Percentiles rank a stretch among this genome's conserved stretches.
Conservation (phyloP, 2,113 vertebrate species). For the Vulpes lagopus region DNA sequence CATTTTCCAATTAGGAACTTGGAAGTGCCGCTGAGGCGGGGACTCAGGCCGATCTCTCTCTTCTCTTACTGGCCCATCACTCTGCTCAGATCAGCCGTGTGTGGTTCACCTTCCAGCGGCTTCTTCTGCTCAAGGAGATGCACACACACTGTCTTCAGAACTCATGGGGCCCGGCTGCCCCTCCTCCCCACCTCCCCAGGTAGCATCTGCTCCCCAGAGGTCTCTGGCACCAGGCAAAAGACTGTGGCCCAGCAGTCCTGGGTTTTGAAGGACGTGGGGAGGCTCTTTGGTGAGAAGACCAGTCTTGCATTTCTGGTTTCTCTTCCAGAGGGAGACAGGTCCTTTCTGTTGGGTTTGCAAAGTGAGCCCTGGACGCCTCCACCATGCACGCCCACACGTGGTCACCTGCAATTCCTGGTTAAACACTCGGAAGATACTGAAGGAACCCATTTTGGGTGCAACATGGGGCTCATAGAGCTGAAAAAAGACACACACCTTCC, state of each 20-base stretch:
- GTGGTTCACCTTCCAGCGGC: not conserved
- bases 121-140: not conserved
- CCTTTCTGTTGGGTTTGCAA: not conserved
- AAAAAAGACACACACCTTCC: not conserved
- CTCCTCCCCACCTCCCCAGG: too few relatives aligned
- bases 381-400: too few relatives aligned
- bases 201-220: not conserved
- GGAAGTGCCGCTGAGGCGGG: not conserved
- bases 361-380: not conserved
- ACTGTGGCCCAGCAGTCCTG: not conserved
- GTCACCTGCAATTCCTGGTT: not conserved
- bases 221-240: not conserved
- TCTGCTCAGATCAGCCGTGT: not conserved
- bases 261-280: not conserved
- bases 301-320: not conserved
- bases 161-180: not conserved
- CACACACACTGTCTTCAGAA: not conserved
- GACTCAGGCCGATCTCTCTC: not conserved
- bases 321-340: not conserved
- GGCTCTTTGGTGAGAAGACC: not conserved
- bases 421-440: not conserved
- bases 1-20: not conserved
- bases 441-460: not conserved
- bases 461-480: not conserved
- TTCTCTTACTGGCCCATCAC: not conserved